These are phyloP conservation scores for Neomonachus schauinslandi DNA, from an alignment of 2,113 vertebrate genomes.

Conservation along the genomic window DNA sequence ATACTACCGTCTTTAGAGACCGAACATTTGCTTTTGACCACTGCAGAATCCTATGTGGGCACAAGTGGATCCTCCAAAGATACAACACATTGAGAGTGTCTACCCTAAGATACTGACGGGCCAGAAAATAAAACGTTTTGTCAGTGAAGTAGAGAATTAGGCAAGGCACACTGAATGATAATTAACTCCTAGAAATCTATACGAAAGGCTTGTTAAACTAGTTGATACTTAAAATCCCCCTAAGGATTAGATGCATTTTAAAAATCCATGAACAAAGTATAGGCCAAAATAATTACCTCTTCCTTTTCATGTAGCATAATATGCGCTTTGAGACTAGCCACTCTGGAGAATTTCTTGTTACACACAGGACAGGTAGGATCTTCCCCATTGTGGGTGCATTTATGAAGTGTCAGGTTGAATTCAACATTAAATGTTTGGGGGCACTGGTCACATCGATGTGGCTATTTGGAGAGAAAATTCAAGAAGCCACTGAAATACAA, in stretches of 20 bases:
- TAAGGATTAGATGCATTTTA: background rate
- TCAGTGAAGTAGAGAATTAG: background rate
- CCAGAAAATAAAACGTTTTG: background rate
- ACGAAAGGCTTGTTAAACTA: background rate
- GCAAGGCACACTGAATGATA: background rate
- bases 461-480: conserved; percentile 87
- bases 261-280: background rate
- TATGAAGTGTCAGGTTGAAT: conserved; percentile 97
- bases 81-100: background rate
- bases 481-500: conserved; percentile 73
- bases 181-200: background rate
- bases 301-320: conserved; percentile 98
- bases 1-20: background rate
- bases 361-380: conserved; percentile 96
- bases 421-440: conserved; percentile 97
- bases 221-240: background rate
- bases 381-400: conserved; percentile 94
- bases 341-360: conserved; percentile 96
- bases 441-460: conserved; percentile 97
- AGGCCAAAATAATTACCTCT: conserved; percentile 89
- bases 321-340: conserved; percentile 98
- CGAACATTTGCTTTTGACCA: background rate
- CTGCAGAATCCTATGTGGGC: too few relatives aligned
- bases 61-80: background rate
- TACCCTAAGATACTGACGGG: background rate